Base-by-base conservation (phyloP, 2,888 invertebrate genomes). In the Azorinus chamasolen region DNA sequence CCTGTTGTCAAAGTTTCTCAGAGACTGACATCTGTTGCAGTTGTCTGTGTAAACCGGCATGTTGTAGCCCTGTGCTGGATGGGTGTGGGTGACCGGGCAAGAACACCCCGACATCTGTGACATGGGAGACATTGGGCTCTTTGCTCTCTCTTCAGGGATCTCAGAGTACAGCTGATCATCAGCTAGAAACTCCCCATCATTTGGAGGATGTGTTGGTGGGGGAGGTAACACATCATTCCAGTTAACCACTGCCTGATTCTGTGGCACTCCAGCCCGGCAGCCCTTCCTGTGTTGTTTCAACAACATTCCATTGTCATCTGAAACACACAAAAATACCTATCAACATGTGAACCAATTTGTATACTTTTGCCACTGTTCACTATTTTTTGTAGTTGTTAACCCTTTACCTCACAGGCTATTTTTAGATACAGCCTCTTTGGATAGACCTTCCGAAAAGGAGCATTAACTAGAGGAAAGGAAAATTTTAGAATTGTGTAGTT, bases 191-290 rank as follows among this genome's bases (percentile, higher is more conserved):
- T 91, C 90, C 41, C 87, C 81, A 54, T 90, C 90, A 74, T 89
- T 92, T 0, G 92, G 92, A 14, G 93, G 93, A 78, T 93, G 92
- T 50, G 92, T 92, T 2, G 93, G 93, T 10, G 93, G 93, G 12
- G 93, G 93, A 27, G 93, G 93, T 10, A 93, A 86, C 63, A 93
- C 88, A 82, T 92, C 93, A 25, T 89, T 90, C 83, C 91, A 90
- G 83, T 90, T 91, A 8, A 90, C 86, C 62, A 91, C 88, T 25
- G 89, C 89, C 68, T 91, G 91, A 46, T 74, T 74, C 75, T 90
- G 90, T 24, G 86, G 84, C 25, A 77, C 62, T 8, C 83, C 65
- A 18, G 84, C 81, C 41, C 84, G 80, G 64, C 83, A 83, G 2
- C 69, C 73, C 64, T 83, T 82, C 64, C 82, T 72, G 14, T 77